These are phyloP conservation scores for Brienomyrus brachyistius DNA, from an alignment of 2,113 vertebrate species.

Conservation along the genomic window DNA sequence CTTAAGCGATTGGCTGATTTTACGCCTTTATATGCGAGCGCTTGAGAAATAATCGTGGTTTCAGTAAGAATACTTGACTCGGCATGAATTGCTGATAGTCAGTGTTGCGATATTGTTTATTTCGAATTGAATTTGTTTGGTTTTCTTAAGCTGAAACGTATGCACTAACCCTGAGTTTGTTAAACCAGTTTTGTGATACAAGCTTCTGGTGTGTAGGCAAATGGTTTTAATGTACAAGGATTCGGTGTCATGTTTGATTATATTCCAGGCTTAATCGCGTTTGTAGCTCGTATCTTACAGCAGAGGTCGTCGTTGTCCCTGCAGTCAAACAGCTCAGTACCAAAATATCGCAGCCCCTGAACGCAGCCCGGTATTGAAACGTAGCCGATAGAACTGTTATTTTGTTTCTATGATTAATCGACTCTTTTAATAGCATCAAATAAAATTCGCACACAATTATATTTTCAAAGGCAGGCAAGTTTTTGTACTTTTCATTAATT, in stretches of 20 bases:
- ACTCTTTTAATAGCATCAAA: not conserved
- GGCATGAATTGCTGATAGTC: not conserved
- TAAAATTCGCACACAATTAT: not conserved
- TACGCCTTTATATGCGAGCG: not conserved
- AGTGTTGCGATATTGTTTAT: not conserved
- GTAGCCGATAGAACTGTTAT: not conserved
- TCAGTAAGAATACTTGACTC: not conserved
- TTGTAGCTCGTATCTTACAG: not conserved
- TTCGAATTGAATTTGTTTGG: not conserved
- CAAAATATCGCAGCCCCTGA: not conserved
- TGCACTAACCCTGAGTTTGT: not conserved
- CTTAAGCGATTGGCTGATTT: not conserved
- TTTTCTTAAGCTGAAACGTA: not conserved
- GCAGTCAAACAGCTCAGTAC: not conserved
- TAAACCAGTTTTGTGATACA: not conserved
- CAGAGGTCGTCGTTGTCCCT: slow-evolving; percentile 9
- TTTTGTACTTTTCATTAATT: not conserved
- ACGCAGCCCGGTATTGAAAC: not conserved
- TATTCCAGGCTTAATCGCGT: not conserved
- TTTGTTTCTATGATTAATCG: not conserved
- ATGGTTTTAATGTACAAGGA: not conserved
- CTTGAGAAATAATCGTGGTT: not conserved
- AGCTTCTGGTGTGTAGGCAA: not conserved
- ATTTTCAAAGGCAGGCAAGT: not conserved
- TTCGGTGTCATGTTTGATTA: not conserved